A percentile compares a stretch with the other conserved stretches of the same genome.
Evolutionary conservation across 2,113 vertebrate species (phyloP).

Genomic region (Laticauda laticaudata): DNA sequence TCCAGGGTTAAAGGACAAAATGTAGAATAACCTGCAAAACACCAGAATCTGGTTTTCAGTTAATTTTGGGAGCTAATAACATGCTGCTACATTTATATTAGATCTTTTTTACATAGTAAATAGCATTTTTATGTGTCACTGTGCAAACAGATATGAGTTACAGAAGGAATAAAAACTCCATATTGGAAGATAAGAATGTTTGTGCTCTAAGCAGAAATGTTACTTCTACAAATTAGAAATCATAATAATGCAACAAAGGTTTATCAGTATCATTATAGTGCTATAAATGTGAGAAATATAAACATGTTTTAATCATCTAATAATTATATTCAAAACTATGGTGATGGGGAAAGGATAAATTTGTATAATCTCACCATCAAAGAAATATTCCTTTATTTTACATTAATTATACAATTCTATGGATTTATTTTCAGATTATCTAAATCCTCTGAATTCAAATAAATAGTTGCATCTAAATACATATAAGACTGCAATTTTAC

Average conservation of each 20-base stretch:
- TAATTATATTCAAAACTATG: not conserved
- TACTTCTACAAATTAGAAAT: not conserved
- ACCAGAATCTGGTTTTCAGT: conserved; percentile 12
- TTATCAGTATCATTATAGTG: not conserved
- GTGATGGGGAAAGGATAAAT: not conserved
- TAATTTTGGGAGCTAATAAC: not conserved
- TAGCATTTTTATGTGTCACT: conserved; percentile 28
- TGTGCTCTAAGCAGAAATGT: not conserved
- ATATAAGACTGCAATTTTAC: not conserved
- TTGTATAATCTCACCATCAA: not conserved
- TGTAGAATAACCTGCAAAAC: conserved; percentile 19
- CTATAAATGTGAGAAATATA: not conserved
- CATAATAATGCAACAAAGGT: not conserved
- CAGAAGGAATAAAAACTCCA: not conserved
- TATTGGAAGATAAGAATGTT: conserved; percentile 2
- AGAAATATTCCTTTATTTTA: not conserved
- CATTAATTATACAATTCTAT: not conserved
- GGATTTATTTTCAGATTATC: not conserved
- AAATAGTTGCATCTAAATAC: too few relatives aligned
- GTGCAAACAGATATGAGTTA: conserved; percentile 5
- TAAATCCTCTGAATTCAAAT: not conserved
- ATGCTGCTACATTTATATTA: not conserved
- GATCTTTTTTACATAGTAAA: not conserved
- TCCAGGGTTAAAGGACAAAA: conserved; percentile 22
- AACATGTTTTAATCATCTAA: not conserved